These are phyloP conservation scores for Odontomachus brunneus DNA, from an alignment of 1,140 invertebrate species.

Conservation along the genomic window DNA sequence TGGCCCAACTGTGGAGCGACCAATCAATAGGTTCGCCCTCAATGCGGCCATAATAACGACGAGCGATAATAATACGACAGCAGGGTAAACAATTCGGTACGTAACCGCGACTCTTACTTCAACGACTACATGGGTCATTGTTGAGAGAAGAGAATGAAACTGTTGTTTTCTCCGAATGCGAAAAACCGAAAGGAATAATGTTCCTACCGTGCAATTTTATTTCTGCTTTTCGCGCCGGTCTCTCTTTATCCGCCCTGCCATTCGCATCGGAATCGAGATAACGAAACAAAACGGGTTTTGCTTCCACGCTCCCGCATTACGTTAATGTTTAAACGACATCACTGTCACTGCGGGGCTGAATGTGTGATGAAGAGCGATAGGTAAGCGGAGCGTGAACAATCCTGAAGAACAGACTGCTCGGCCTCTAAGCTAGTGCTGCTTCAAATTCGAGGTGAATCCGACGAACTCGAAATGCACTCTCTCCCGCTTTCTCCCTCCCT, in stretches of 20 bases:
- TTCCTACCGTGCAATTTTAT: not conserved
- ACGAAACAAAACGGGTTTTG: not conserved
- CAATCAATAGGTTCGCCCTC: too few species aligned
- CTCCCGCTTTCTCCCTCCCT: not conserved
- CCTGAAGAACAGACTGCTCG: not conserved
- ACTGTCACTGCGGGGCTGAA: not conserved
- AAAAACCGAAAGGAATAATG: not conserved
- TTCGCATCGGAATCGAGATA: not conserved
- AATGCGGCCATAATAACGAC: too few species aligned
- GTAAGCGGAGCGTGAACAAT: not conserved
- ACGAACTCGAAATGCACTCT: not conserved
- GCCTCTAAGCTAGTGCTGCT: not conserved
- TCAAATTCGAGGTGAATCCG: constrained; percentile 5
- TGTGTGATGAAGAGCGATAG: not conserved
- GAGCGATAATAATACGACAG: too few species aligned
- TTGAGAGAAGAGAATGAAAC: not conserved
- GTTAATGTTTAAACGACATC: not conserved
- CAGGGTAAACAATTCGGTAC: too few species aligned
- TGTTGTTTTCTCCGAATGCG: not conserved
- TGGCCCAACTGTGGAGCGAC: too few species aligned
- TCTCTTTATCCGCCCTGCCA: not conserved
- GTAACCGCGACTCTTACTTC: not conserved
- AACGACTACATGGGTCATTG: not conserved
- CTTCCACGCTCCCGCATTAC: not conserved
- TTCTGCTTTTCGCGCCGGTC: too few species aligned